Percentiles rank a stretch among this genome's conserved stretches.
Evolutionary conservation across 2,797 vertebrate species (phyloP).

Genomic region (Sciaenops ocellatus): DNA sequence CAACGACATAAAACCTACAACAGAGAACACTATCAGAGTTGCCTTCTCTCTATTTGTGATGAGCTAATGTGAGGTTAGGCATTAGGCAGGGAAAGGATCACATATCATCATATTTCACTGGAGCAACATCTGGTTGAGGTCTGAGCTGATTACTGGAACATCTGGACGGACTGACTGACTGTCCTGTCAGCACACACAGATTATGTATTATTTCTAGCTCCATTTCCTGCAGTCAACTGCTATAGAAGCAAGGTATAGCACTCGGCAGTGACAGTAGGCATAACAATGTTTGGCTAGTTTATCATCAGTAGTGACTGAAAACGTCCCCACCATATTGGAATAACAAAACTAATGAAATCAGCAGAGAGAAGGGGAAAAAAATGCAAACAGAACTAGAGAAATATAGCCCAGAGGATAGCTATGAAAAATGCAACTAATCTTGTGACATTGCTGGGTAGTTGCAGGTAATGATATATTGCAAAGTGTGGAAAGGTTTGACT

Average conservation of each 20-base stretch:
- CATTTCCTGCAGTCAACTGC: conserved; percentile 44
- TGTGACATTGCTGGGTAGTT: conserved; percentile 1
- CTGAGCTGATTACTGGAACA: conserved; percentile 78
- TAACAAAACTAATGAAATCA: conserved; percentile 17
- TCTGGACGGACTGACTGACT: conserved; percentile 68
- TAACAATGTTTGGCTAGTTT: conserved; percentile 8
- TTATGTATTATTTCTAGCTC: conserved; percentile 50
- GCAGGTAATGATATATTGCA: conserved; percentile 34
- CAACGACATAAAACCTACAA: neutral
- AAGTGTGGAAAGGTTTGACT: neutral
- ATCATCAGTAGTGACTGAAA: neutral
- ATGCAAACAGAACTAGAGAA: conserved; percentile 22
- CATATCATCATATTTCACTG: conserved; percentile 71
- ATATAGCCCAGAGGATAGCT: conserved; percentile 3
- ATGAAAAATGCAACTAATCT: conserved; percentile 37
- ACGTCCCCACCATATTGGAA: conserved; percentile 5
- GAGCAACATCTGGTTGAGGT: conserved; percentile 74
- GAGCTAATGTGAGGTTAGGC: conserved; percentile 59
- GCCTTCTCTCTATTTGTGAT: conserved; percentile 36
- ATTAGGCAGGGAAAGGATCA: conserved; percentile 55
- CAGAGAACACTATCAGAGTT: conserved; percentile 6
- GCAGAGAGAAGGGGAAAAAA: neutral
- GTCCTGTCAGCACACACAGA: conserved; percentile 54
- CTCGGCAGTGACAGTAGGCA: conserved; percentile 1
- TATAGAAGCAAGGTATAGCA: conserved; percentile 6